Conservation (phyloP, 2,113 vertebrate genomes). For the Otocyon megalotis region DNA sequence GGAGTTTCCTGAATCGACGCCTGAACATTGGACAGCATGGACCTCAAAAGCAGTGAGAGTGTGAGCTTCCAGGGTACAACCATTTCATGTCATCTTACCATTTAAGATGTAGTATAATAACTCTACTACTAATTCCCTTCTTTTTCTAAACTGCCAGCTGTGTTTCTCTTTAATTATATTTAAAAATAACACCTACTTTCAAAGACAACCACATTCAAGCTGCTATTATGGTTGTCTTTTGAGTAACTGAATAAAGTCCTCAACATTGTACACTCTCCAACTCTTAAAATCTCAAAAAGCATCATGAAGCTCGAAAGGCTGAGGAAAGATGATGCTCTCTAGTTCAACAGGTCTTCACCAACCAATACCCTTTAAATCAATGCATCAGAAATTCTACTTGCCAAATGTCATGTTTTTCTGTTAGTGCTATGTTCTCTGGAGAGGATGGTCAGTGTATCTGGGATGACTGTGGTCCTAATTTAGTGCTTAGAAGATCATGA, state of each 20-base stretch:
- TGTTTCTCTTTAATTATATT: slow-evolving; percentile 71
- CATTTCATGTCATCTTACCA: neutral
- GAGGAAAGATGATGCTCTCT: neutral
- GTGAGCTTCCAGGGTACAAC: neutral
- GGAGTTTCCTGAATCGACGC: neutral
- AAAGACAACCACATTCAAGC: slow-evolving; percentile 36
- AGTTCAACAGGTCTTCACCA: neutral
- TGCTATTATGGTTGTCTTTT: slow-evolving; percentile 44
- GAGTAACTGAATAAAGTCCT: slow-evolving; percentile 53
- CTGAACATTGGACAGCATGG: neutral
- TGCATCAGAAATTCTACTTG: slow-evolving; percentile 21
- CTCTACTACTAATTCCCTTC: neutral
- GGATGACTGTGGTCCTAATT: neutral
- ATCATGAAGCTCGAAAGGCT: neutral
- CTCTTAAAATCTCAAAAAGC: neutral
- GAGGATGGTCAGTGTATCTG: neutral
- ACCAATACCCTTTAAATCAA: neutral
- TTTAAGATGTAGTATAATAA: slow-evolving; percentile 31
- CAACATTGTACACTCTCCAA: neutral
- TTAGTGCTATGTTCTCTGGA: neutral
- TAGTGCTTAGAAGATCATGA: neutral
- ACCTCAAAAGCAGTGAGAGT: neutral
- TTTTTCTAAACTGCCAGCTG: slow-evolving; percentile 51
- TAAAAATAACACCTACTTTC: slow-evolving; percentile 71
- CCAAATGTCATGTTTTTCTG: neutral